Percentiles rank a stretch among this genome's conserved stretches.
phyloP scores from a whole-genome alignment of 2,888 invertebrate species.

The Parnassius mnemosyne region DNA sequence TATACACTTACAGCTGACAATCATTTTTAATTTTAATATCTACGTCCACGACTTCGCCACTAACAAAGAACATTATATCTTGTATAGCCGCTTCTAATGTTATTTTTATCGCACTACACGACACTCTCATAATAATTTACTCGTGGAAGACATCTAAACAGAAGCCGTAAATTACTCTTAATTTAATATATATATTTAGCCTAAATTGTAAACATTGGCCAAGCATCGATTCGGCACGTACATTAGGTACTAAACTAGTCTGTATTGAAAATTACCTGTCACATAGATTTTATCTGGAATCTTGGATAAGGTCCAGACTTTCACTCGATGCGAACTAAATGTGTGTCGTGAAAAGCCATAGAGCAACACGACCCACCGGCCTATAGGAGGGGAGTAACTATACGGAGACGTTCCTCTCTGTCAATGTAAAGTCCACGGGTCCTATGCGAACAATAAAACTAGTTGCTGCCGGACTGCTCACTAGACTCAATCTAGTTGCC shows the following conservation, averaged over 20 bases:
- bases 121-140: constrained; percentile 8
- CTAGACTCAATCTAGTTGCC: too few relatives aligned
- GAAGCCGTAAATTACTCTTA: constrained; percentile 11
- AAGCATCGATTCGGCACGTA: constrained; percentile 6
- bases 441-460: too few relatives aligned
- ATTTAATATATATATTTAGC: constrained; percentile 10
- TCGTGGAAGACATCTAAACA: constrained; percentile 9
- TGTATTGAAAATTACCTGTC: constrained; percentile 18
- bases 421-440: not conserved
- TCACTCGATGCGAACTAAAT: constrained; percentile 38
- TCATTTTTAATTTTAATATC: constrained; percentile 7
- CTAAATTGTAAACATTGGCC: constrained; percentile 3
- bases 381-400: not conserved
- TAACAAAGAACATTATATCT: constrained; percentile 1
- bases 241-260: constrained; percentile 5
- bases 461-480: too few relatives aligned
- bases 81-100: not conserved
- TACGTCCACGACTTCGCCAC: not conserved
- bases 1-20: not conserved
- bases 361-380: not conserved
- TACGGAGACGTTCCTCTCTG: not conserved
- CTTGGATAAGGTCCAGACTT: constrained; percentile 49
- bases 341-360: constrained; percentile 30
- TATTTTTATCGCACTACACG: constrained; percentile 7
- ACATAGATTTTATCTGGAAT: constrained; percentile 39